Evolutionary conservation across 2,113 vertebrate species (phyloP), one percentile per base, ranked within the genome.

Genomic region (Henicopernis longicauda): DNA sequence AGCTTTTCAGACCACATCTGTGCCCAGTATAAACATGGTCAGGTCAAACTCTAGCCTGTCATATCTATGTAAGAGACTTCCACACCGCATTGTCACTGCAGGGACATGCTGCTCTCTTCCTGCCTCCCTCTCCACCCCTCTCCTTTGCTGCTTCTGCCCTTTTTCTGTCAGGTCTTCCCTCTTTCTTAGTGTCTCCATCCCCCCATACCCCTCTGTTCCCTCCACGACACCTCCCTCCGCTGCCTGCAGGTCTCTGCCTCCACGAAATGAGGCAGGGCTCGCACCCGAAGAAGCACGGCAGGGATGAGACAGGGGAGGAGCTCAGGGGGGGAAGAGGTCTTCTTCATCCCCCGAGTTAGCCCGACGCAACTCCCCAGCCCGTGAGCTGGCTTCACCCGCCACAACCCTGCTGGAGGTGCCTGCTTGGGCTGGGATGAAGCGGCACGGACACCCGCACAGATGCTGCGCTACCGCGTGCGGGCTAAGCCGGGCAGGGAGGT

Each of bases 381-480:
- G 11, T 50, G 67, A 32, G 34, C 19, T 36, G 42, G 13, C 36
- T 40, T 21, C 25, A 54, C 27, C 31, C 44, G 65, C 6, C 31
- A 47, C 16, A 62, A 34, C 38, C 27, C 23, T 15, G 15, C 38
- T 42, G 76, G 34, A 91, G 50, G 45, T 78, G 21, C 50, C 31
- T 27, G 9, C 72, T 54, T 36, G 36, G 45, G 26, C 36, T 73
- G 40, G 36, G 36, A 10, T 54, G 50, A 81, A 86, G 81, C 67
- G 54, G 23, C 32, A 31, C 3, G 27, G 72, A 52, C 50, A 34
- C 20, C 65, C 2, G 1, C 29, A 23, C 5, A 23, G 52, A 31
- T 36, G 70, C 59, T 77, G 13, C 18, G 47, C 49, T 44, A 27
- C 58, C 7, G 1, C 3, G 3, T 5, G 2, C 1, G 2, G 40